These are phyloP conservation scores for Apamea crenata DNA, from an alignment of 2,888 invertebrate genomes.

Conservation along the genomic window DNA sequence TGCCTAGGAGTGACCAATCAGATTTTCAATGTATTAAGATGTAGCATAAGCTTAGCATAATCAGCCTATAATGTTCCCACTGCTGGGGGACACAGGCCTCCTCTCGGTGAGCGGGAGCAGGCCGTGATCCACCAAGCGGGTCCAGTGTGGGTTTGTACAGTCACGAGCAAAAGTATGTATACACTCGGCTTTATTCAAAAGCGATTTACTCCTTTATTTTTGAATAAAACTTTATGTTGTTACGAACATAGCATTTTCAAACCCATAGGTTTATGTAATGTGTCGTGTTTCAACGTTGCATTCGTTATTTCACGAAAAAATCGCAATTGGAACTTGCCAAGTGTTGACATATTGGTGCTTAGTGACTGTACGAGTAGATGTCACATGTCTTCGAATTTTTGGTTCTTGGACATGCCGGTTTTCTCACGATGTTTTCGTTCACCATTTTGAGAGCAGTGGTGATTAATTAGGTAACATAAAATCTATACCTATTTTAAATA, in stretches of 20 bases:
- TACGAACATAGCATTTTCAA: no score
- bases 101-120: neutral
- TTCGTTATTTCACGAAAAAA: no score
- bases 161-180: no score
- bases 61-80: no score
- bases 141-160: neutral
- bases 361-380: neutral
- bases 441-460: neutral
- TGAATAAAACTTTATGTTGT: no score
- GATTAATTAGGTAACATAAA: neutral
- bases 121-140: no score
- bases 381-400: neutral
- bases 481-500: neutral
- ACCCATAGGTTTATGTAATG: no score
- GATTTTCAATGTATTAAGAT: neutral
- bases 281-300: no score
- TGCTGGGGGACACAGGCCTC: neutral
- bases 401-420: neutral
- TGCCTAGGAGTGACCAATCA: neutral
- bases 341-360: no score
- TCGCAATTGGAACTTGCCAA: no score
- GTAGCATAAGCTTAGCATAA: neutral
- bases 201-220: no score
- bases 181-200: no score
- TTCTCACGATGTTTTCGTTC: neutral